These are phyloP conservation scores for Caenorhabditis sp. DNA, from an alignment of 2,888 invertebrate species.

Conservation along the genomic window DNA sequence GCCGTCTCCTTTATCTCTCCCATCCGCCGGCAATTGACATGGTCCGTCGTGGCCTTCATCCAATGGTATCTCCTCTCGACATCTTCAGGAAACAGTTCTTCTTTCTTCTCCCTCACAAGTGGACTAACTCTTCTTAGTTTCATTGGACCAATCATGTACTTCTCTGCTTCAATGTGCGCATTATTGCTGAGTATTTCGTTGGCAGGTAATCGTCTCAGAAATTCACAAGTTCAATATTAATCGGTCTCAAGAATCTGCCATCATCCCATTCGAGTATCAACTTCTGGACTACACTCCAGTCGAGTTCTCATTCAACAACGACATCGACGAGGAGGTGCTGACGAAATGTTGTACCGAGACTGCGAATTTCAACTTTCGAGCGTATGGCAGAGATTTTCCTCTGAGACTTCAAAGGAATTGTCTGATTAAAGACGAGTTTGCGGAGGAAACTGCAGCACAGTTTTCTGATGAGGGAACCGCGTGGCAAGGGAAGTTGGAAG, in stretches of 20 bases:
- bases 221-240: background rate
- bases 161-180: background rate
- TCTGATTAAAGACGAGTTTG: conserved; percentile 10
- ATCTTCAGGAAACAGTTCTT: background rate
- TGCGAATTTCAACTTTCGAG: conserved; percentile 41
- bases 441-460: conserved; percentile 22
- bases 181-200: background rate
- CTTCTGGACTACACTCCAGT: conserved; percentile 35
- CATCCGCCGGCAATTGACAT: conserved; percentile 24
- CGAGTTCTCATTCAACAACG: conserved; percentile 42
- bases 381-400: conserved; percentile 49
- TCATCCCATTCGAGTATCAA: conserved; percentile 44
- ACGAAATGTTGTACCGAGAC: conserved; percentile 55
- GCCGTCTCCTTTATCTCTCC: background rate
- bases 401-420: conserved; percentile 48
- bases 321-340: conserved; percentile 40
- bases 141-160: background rate
- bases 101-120: background rate
- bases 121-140: conserved; percentile 8
- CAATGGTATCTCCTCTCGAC: background rate
- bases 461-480: conserved; percentile 38
- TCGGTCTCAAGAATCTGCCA: background rate
- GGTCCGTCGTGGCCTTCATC: conserved; percentile 32
- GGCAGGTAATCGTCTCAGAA: background rate
- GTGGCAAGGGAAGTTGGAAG: conserved; percentile 56